A percentile compares a stretch with the other conserved stretches of the same genome.
These are phyloP conservation scores for Nephrotoma guestfalica DNA, from an alignment of 2,888 invertebrate genomes.

Conservation along the genomic window DNA sequence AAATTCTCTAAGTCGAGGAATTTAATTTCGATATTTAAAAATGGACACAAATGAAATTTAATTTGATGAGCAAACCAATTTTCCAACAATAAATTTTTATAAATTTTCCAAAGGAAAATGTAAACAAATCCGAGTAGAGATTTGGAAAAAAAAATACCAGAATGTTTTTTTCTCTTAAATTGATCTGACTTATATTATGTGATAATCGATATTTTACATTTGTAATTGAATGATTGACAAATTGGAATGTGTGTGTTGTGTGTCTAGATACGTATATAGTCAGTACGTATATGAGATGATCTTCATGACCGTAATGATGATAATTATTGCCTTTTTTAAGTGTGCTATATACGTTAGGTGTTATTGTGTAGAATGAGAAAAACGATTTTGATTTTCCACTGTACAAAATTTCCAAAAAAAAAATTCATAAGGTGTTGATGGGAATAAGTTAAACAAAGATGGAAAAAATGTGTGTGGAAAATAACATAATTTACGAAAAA, in stretches of 20 bases:
- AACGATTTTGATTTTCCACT: background rate
- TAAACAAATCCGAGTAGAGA: background rate
- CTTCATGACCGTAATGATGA: background rate
- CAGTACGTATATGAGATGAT: background rate
- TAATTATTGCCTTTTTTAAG: background rate
- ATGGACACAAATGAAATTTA: background rate
- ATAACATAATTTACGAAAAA: background rate
- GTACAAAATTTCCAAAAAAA: background rate
- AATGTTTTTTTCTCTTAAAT: background rate
- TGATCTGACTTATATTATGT: constrained; percentile 1
- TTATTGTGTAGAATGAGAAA: background rate
- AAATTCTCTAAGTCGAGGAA: background rate
- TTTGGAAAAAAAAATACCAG: background rate
- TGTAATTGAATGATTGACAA: constrained; percentile 3
- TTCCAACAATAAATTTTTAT: background rate
- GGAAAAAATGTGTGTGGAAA: background rate
- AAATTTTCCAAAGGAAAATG: background rate
- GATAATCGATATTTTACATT: constrained; percentile 4
- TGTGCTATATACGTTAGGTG: background rate
- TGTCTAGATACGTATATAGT: background rate
- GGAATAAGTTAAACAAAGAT: background rate
- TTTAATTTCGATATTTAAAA: background rate
- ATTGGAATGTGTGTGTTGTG: background rate
- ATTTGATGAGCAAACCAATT: background rate
- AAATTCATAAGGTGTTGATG: background rate